Conservation (phyloP, 1,140 invertebrate genomes). For the Cyphomyrmex costatus region DNA sequence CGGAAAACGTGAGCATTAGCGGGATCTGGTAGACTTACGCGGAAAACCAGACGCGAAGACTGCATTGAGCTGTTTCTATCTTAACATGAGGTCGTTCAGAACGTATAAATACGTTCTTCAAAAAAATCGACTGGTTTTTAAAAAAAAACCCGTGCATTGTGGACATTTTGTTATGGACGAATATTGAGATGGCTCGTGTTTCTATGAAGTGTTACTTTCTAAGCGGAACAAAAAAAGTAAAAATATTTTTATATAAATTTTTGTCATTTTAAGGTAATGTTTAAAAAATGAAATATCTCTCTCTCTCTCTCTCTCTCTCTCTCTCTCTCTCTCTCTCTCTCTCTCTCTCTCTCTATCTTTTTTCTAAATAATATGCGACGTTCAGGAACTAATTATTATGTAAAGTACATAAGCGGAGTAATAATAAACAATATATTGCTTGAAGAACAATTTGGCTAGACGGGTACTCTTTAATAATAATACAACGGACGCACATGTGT, state of each 20-base stretch:
- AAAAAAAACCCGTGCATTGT: conserved; percentile 49
- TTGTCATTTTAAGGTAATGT: neutral
- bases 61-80: conserved; percentile 51
- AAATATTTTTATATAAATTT: neutral
- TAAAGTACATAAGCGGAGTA: conserved; percentile 6
- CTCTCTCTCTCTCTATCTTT: neutral
- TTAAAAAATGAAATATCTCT: neutral
- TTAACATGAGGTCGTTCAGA: conserved; percentile 64
- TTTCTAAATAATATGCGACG: neutral
- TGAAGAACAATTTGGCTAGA: conserved; percentile 26
- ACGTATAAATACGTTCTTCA: conserved; percentile 62
- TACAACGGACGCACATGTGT: conserved; percentile 60
- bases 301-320: neutral
- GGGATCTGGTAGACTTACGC: neutral
- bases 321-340: neutral
- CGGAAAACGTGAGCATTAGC: neutral
- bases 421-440: conserved; percentile 7
- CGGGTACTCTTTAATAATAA: conserved; percentile 45
- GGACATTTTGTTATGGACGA: conserved; percentile 5
- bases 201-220: conserved; percentile 18
- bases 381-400: conserved; percentile 22
- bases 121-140: conserved; percentile 52
- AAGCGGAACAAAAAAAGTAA: neutral
- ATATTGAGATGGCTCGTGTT: conserved; percentile 14
- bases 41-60: conserved; percentile 29